Percentiles rank a stretch among this genome's conserved stretches.
These are phyloP conservation scores for Onychostoma macrolepis DNA, from an alignment of 2,113 vertebrate genomes.

Conservation along the genomic window DNA sequence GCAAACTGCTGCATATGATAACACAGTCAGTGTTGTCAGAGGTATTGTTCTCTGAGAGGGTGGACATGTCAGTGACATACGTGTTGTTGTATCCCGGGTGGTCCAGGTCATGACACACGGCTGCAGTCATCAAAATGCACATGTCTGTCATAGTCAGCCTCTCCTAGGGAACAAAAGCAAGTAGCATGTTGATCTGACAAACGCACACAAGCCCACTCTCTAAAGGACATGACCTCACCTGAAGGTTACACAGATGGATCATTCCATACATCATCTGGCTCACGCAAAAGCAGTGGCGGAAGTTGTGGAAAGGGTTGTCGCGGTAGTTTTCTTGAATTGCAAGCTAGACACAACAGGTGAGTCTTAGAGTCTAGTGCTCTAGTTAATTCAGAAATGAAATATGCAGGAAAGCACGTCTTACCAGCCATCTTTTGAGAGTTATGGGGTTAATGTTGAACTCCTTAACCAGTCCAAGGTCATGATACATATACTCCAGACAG, in stretches of 20 bases:
- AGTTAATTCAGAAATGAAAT: neutral
- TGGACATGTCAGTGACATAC: constrained; percentile 71
- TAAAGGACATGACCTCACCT: constrained; percentile 74
- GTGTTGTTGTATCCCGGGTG: constrained; percentile 98
- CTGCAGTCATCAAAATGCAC: constrained; percentile 92
- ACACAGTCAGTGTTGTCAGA: neutral
- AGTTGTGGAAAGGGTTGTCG: constrained; percentile 97
- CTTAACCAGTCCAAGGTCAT: constrained; percentile 91
- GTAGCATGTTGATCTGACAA: neutral
- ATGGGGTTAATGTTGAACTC: constrained; percentile 97
- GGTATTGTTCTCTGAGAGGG: neutral
- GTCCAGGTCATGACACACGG: constrained; percentile 95
- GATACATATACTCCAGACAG: constrained; percentile 98
- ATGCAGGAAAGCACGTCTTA: constrained; percentile 63
- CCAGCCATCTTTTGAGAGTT: constrained; percentile 94
- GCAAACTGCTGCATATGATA: too few relatives aligned
- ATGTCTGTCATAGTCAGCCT: constrained; percentile 89
- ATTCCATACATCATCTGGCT: constrained; percentile 99
- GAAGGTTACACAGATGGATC: constrained; percentile 90
- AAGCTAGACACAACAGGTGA: constrained; percentile 58
- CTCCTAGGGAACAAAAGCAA: constrained; percentile 75
- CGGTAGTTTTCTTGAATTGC: constrained; percentile 96
- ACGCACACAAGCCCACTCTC: neutral
- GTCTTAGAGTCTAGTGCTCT: neutral
- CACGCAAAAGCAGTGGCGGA: constrained; percentile 98